phyloP scores from a whole-genome alignment of 2,888 invertebrate genomes.

The Caenorhabditis auriculariae region DNA sequence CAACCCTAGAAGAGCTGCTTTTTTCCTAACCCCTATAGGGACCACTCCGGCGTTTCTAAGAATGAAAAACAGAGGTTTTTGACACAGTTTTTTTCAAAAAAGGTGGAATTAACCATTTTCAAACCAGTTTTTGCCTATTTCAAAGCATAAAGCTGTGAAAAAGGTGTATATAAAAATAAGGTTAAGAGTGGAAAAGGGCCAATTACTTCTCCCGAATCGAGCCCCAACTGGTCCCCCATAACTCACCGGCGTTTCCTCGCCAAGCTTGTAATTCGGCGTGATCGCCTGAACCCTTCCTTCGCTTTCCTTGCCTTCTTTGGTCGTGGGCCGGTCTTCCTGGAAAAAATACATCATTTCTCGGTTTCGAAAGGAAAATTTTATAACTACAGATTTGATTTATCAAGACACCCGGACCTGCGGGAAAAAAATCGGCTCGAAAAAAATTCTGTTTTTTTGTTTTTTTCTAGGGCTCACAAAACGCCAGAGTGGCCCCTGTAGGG shows the following conservation, averaged over 20 bases:
- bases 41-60: no score
- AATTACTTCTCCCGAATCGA: not conserved
- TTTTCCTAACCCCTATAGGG: no score
- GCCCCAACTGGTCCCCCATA: not conserved
- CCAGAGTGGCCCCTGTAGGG: not conserved
- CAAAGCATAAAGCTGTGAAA: not conserved
- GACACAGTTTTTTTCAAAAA: no score
- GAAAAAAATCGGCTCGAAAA: not conserved
- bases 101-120: no score
- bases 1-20: no score
- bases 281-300: constrained; percentile 47
- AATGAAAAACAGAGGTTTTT: no score
- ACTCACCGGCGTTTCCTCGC: constrained; percentile 49
- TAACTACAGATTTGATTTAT: not conserved
- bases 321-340: constrained; percentile 44
- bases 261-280: constrained; percentile 58
- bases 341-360: no score
- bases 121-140: no score
- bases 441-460: not conserved
- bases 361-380: no score
- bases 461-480: not conserved
- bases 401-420: not conserved
- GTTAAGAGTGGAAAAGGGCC: not conserved
- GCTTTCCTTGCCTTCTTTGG: constrained; percentile 36
- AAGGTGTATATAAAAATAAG: not conserved